A percentile compares a stretch with the other conserved stretches of the same genome.
phyloP scores from a whole-genome alignment of 1,140 invertebrate species.

The Trichomalopsis sarcophagae region DNA sequence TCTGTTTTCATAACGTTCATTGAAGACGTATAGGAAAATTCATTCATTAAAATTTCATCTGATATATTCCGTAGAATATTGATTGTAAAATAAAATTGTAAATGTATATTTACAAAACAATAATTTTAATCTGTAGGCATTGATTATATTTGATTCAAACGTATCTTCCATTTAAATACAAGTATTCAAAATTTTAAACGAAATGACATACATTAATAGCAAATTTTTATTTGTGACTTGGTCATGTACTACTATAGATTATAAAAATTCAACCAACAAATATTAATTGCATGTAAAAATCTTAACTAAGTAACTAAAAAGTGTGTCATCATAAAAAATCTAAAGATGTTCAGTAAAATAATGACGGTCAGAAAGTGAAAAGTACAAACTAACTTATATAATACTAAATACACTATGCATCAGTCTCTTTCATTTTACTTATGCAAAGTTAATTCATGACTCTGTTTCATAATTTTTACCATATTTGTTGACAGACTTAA shows the following conservation, averaged over 20 bases:
- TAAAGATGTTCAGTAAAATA: neutral
- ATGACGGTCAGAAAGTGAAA: neutral
- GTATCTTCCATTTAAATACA: too few species aligned
- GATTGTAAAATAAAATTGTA: too few species aligned
- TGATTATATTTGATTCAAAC: too few species aligned
- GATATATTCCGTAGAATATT: too few species aligned
- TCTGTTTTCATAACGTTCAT: too few species aligned
- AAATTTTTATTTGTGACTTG: neutral
- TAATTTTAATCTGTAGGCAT: too few species aligned
- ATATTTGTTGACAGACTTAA: slow-evolving; percentile 25
- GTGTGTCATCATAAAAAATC: too few species aligned
- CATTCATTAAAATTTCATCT: too few species aligned
- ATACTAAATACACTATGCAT: neutral
- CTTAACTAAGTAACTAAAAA: too few species aligned
- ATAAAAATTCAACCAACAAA: neutral
- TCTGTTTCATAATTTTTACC: neutral
- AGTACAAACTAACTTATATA: neutral
- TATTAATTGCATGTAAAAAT: too few species aligned
- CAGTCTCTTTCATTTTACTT: neutral
- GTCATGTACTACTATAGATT: neutral
- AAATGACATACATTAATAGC: neutral
- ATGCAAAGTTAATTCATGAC: neutral
- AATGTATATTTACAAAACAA: too few species aligned
- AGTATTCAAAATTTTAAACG: neutral
- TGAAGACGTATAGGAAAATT: too few species aligned